These are phyloP conservation scores for Ondatra zibethicus DNA, from an alignment of 2,113 vertebrate species.

Conservation along the genomic window DNA sequence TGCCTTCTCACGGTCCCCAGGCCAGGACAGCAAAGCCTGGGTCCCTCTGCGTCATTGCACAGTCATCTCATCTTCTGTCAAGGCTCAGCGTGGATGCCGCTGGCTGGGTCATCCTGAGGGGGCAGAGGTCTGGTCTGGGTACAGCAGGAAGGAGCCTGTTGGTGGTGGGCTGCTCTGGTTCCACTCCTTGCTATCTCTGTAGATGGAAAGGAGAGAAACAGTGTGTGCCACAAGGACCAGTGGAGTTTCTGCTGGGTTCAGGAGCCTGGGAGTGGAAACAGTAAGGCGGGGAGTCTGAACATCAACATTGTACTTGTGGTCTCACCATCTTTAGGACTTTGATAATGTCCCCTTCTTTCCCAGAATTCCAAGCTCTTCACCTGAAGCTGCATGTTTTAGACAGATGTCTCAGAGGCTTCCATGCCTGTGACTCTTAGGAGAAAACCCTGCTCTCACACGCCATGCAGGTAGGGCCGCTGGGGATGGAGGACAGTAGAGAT, in stretches of 20 bases:
- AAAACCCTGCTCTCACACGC: background rate
- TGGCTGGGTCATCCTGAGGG: background rate
- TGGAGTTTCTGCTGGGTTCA: background rate
- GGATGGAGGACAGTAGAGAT: background rate
- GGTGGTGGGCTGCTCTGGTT: background rate
- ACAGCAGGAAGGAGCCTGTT: background rate
- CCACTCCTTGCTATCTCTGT: too few relatives aligned
- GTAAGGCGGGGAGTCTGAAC: too few relatives aligned
- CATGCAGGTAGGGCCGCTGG: background rate
- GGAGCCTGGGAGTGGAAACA: background rate
- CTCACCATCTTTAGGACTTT: background rate
- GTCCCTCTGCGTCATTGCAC: rapidly evolving
- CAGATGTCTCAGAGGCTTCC: background rate
- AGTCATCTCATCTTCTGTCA: background rate
- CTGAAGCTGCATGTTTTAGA: background rate
- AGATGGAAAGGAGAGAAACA: too few relatives aligned
- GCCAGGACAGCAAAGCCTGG: background rate
- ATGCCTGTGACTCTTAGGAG: background rate
- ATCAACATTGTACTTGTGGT: background rate
- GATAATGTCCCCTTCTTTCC: too few relatives aligned
- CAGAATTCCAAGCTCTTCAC: background rate
- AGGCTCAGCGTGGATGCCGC: too few relatives aligned
- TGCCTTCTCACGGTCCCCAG: background rate
- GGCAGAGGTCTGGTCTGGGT: background rate
- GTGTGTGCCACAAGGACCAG: too few relatives aligned